Evolutionary conservation across 2,113 vertebrate genomes (phyloP), one percentile per base, ranked within the genome.

Genomic region (Canis aureus): DNA sequence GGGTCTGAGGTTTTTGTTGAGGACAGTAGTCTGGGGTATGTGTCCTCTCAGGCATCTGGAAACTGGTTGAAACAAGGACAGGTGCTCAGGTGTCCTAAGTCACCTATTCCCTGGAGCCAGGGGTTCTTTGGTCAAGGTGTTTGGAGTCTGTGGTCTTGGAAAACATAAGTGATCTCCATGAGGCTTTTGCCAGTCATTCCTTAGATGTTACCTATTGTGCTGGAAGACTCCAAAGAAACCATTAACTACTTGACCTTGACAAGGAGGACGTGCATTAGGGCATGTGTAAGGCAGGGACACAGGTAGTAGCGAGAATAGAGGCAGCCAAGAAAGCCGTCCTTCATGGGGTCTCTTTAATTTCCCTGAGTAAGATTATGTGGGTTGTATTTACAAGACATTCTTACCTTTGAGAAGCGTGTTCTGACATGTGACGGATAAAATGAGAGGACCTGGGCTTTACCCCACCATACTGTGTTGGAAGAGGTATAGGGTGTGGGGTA

Each of bases 251-350:
- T 5, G n/a, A 35, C 17, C n/a, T 22, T 71, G 11, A 20, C n/a
- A 71, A 35, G 17, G 67, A 71, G 17, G 67, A 35, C 67, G 20
- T 20, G 11, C 17, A 35, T n/a, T 71, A 71, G 20, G 17, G 16
- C 32, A 69, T 8, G 4, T 17, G 17, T 20, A n/a, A 35, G 67
- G 9, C 0, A 4, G n/a, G n/a, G n/a, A 9, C 4, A 9, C 17
- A 10, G 15, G 32, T 69, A 16, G 8, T 69, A n/a, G 67, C 67
- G 19, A 35, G 67, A 69, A 38, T 11, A 38, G 69, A 73, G 69
- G 19, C n/a, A n/a, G 19, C 9, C 4, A 19, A 11, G 22, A 38
- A 73, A 11, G 66, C n/a, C 10, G 35, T 38, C n/a, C 17, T 35
- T 35, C 8, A 35, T 38, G 49, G 35, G 5, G 2, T 73, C n/a